These are phyloP conservation scores for Cryptotis parvus DNA, from an alignment of 2,113 vertebrate species.

Conservation along the genomic window DNA sequence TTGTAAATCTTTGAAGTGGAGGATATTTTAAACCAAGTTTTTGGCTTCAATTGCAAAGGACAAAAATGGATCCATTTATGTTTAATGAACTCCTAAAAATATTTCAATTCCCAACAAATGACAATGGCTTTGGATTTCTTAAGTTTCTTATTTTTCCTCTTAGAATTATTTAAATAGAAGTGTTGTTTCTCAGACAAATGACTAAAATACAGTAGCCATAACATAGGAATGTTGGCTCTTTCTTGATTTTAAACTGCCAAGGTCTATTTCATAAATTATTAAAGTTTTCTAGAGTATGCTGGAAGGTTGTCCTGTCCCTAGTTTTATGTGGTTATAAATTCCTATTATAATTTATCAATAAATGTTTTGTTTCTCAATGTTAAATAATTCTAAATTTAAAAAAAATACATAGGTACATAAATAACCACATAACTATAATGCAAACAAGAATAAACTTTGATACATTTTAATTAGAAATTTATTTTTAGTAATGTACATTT, in stretches of 20 bases:
- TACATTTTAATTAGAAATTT: not conserved
- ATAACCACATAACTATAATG: conserved; percentile 12
- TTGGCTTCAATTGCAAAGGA: conserved; percentile 42
- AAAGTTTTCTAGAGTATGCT: not conserved
- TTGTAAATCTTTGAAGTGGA: conserved; percentile 65
- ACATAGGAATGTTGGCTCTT: not conserved
- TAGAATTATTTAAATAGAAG: conserved; percentile 30
- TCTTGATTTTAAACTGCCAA: conserved; percentile 13
- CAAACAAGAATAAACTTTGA: not conserved
- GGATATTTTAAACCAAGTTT: conserved; percentile 57
- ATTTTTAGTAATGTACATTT: conserved; percentile 11
- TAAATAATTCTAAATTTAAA: not conserved
- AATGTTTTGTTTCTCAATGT: not conserved
- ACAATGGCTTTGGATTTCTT: conserved; percentile 1
- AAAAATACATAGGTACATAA: not conserved
- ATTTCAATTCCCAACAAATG: conserved; percentile 47
- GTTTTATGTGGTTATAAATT: not conserved
- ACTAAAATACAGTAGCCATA: conserved; percentile 30
- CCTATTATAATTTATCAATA: conserved; percentile 51
- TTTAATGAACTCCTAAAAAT: conserved; percentile 32
- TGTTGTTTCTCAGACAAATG: conserved; percentile 44
- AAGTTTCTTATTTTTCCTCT: not conserved
- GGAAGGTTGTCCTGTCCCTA: conserved; percentile 54
- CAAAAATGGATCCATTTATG: conserved; percentile 32
- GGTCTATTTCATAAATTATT: conserved; percentile 52